Conservation (phyloP, 2,888 invertebrate genomes). For the Griposia aprilina region DNA sequence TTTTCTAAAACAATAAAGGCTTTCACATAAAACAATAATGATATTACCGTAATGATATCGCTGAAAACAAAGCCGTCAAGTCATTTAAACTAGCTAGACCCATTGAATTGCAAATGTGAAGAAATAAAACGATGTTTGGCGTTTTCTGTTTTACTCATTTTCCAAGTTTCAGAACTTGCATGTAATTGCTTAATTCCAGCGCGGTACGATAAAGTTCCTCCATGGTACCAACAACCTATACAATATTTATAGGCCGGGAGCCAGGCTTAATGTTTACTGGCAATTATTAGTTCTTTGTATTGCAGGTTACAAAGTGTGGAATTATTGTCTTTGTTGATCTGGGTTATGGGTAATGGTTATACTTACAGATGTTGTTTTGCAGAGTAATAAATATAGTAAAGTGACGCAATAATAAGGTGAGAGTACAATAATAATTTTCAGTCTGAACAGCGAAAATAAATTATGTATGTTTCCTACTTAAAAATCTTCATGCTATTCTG, state of each 20-base stretch:
- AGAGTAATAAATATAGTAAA: not conserved
- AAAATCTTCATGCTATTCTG: not conserved
- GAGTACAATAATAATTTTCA: not conserved
- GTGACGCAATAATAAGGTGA: too few relatives aligned
- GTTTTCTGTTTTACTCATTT: conserved; percentile 82
- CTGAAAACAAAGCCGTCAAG: conserved; percentile 60
- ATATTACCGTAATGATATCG: conserved; percentile 41
- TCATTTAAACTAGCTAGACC: conserved; percentile 74
- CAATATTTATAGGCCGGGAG: conserved; percentile 67
- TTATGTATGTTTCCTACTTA: not conserved
- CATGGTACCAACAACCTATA: conserved; percentile 67
- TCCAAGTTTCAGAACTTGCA: conserved; percentile 83
- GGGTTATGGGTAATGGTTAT: not conserved
- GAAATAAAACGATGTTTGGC: conserved; percentile 82
- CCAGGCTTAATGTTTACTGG: conserved; percentile 42
- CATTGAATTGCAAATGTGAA: conserved; percentile 85
- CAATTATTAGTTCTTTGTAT: conserved; percentile 48
- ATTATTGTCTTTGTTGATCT: conserved; percentile 23
- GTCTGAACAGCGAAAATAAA: not conserved
- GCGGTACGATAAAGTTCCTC: conserved; percentile 79
- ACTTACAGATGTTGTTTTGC: not conserved
- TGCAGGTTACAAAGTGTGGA: conserved; percentile 1
- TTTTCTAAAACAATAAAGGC: not conserved
- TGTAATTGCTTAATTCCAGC: conserved; percentile 86
- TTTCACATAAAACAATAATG: conserved; percentile 33